Evolutionary conservation across 2,888 invertebrate species (phyloP), one percentile per base, ranked within the genome.

Genomic region (Ennomos fuscantarius): DNA sequence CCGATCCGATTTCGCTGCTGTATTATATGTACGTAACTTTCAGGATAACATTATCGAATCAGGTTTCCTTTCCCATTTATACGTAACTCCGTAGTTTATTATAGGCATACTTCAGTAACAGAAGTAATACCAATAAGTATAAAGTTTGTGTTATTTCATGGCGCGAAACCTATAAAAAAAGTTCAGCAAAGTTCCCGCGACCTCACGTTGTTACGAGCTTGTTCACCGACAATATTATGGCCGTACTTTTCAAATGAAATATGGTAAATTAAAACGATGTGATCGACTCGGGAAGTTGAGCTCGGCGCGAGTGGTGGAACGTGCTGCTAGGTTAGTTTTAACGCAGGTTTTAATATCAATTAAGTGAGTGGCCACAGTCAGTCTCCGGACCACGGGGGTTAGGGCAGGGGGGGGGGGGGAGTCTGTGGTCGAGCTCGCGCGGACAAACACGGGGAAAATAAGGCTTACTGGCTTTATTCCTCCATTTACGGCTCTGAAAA

Each of bases 301-400:
- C 51, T 52, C 44, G 31, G 36, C 32, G 44, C 32, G 53, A 53
- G 56, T 39, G 62, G 56, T 33, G 42, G 49, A 60, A 60, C 55
- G 55, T 55, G 60, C 52, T 57, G 60, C 60, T 63, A 60, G 60
- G 46, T 63, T 58, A 60, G 53, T 60, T 63, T 58, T 57, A 55
- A 53, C 63, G 60, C 55, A 55, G 57, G 57, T 63, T 63, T 63
- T 60, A 63, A 63, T 63, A 58, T 58, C 50, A 60, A 55, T 58
- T 53, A 53, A 42, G 54, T 51, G 58, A 51, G 42, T 11, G 8
- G 45, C 51, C 34, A 13, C 9, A 31, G 40, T 46, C 42, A 24
- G 24, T 6, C 11, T 31, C 39, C 12, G 10, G 11, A 31, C n/a
- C 8, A 9, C 11, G n/a, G 49, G 45, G 9, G 31, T 35, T 24